phyloP scores from a whole-genome alignment of 2,113 vertebrate genomes.

The Stictonetta naevosa region DNA sequence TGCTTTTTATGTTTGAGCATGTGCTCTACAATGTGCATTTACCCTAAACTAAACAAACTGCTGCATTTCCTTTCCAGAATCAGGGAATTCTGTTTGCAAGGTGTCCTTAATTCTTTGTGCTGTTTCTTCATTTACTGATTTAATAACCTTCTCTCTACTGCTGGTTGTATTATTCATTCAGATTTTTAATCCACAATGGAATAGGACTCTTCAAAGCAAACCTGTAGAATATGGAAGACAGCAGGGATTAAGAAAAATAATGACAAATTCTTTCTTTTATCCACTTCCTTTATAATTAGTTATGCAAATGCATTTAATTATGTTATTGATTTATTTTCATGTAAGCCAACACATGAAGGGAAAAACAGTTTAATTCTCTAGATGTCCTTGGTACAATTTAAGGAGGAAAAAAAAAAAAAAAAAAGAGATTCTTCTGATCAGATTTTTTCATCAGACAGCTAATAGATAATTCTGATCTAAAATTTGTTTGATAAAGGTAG shows the following conservation, averaged over 20 bases:
- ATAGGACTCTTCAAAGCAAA: neutral
- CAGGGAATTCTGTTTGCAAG: constrained; percentile 22
- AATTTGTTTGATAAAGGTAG: neutral
- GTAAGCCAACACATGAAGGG: neutral
- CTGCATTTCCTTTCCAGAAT: constrained; percentile 14
- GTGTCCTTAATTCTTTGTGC: constrained; percentile 4
- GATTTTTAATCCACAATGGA: neutral
- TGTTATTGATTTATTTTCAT: neutral
- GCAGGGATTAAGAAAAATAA: neutral
- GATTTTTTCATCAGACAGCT: neutral
- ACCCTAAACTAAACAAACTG: constrained; percentile 8
- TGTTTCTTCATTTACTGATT: constrained; percentile 32
- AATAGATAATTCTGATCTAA: neutral
- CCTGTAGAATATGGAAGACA: neutral
- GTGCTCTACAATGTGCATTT: neutral
- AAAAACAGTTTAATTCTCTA: neutral
- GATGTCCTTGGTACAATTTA: neutral
- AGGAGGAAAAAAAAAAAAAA: too few species aligned
- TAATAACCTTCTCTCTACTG: constrained; percentile 11
- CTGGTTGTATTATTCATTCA: neutral
- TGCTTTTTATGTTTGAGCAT: constrained; percentile 13
- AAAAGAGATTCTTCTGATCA: neutral
- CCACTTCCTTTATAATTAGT: neutral
- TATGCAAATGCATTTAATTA: neutral
- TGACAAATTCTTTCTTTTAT: neutral